These are phyloP conservation scores for Theodoxus fluviatilis DNA, from an alignment of 2,888 invertebrate species.

Conservation along the genomic window DNA sequence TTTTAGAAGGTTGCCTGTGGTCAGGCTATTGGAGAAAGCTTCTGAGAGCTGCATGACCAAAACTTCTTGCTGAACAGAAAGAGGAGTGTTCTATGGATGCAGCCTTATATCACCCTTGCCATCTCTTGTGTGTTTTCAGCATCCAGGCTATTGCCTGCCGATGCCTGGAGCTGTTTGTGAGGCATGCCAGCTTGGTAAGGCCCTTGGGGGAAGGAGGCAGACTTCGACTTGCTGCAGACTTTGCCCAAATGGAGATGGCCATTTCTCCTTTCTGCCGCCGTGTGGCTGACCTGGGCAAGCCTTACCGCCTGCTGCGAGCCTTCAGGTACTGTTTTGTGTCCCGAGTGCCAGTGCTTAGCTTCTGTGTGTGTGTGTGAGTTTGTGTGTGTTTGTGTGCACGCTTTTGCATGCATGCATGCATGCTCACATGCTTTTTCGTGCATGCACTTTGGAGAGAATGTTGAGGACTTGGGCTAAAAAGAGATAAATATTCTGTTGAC, in stretches of 20 bases:
- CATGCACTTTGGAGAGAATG: too few species aligned
- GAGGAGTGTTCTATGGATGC: too few species aligned
- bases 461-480: too few species aligned
- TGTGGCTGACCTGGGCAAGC: slow-evolving; percentile 73
- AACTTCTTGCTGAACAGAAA: too few species aligned
- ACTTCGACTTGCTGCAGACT: slow-evolving; percentile 78
- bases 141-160: slow-evolving; percentile 73
- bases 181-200: slow-evolving; percentile 82
- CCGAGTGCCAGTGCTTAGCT: too few species aligned
- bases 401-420: not conserved
- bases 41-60: too few species aligned
- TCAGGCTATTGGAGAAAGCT: too few species aligned
- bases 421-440: too few species aligned
- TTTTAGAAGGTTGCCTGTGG: too few species aligned
- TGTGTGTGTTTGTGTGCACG: not conserved
- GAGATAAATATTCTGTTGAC: too few species aligned
- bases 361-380: not conserved
- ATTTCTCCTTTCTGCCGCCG: slow-evolving; percentile 69
- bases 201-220: slow-evolving; percentile 83
- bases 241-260: slow-evolving; percentile 72
- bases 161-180: slow-evolving; percentile 84
- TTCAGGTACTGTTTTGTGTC: too few species aligned
- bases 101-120: too few species aligned
- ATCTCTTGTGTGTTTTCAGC: slow-evolving; percentile 44
- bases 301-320: slow-evolving; percentile 78